Conservation (phyloP, 92 coral and sea anemone species). For the Plumapathes pennacea region DNA sequence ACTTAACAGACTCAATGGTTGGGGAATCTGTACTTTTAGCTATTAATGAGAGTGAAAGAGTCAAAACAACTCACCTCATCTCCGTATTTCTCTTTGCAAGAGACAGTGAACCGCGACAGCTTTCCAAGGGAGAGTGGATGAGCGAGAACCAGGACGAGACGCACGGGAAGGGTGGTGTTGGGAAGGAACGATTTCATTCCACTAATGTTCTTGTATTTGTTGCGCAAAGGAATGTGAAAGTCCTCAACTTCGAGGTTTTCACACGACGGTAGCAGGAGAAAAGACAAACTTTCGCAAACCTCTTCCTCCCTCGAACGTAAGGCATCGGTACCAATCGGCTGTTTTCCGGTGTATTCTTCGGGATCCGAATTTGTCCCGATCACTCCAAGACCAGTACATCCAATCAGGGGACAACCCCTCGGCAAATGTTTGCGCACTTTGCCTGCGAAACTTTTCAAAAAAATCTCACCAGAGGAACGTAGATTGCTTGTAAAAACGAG, state of each 20-base stretch:
- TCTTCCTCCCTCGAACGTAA: constrained; percentile 12
- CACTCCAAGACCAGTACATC: constrained; percentile 49
- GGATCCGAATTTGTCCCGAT: constrained; percentile 6
- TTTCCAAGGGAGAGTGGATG: constrained; percentile 86
- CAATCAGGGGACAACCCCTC: constrained; percentile 40
- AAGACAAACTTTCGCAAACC: constrained; percentile 20
- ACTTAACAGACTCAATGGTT: too few species aligned
- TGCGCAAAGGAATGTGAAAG: constrained; percentile 72
- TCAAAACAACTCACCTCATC: constrained; percentile 46
- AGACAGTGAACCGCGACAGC: constrained; percentile 67
- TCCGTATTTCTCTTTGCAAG: constrained; percentile 68
- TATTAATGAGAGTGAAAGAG: too few species aligned
- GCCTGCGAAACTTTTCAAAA: constrained; percentile 19
- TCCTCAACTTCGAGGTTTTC: constrained; percentile 36
- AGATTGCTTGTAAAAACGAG: constrained; percentile 36
- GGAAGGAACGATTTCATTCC: constrained; percentile 75
- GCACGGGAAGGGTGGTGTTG: constrained; percentile 58
- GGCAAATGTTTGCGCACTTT: constrained; percentile 34
- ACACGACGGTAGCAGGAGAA: constrained; percentile 63
- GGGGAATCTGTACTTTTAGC: too few species aligned
- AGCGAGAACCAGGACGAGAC: constrained; percentile 64
- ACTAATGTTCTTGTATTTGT: constrained; percentile 72
- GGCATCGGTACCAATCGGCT: too few species aligned
- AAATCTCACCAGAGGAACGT: constrained; percentile 11
- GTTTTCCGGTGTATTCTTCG: too few species aligned